A percentile compares a stretch with the other conserved stretches of the same genome.
Evolutionary conservation across 2,113 vertebrate genomes (phyloP).

Genomic region (Sceloporus undulatus): DNA sequence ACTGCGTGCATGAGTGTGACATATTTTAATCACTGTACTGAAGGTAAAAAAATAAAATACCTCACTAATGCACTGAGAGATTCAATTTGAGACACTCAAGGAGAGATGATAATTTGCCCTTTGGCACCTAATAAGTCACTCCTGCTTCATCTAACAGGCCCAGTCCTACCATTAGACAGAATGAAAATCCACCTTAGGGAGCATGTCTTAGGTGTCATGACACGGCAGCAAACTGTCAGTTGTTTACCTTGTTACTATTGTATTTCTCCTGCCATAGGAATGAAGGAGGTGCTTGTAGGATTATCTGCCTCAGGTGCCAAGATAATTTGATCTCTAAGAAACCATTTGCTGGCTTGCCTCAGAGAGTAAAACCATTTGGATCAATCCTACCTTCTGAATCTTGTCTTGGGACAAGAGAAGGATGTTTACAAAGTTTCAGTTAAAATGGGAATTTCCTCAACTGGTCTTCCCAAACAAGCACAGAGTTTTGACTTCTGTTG

Average conservation of each 20-base stretch:
- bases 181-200: not conserved
- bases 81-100: not conserved
- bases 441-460: not conserved
- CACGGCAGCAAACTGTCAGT: not conserved
- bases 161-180: not conserved
- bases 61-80: not conserved
- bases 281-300: not conserved
- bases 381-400: not conserved
- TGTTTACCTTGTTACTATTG: not conserved
- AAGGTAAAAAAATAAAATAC: not conserved
- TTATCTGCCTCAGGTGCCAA: not conserved
- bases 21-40: not conserved
- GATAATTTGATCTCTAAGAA: too few species aligned
- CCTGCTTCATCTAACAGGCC: not conserved
- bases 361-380: not conserved
- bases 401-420: not conserved
- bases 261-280: not conserved
- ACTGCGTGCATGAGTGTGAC: not conserved
- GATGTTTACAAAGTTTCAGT: not conserved
- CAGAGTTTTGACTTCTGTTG: not conserved
- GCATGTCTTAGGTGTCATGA: not conserved
- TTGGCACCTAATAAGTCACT: not conserved
- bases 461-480: not conserved
- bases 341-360: not conserved
- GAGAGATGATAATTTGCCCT: not conserved